Conservation (phyloP, 1,140 invertebrate genomes). For the Protaetia brevitarsis region DNA sequence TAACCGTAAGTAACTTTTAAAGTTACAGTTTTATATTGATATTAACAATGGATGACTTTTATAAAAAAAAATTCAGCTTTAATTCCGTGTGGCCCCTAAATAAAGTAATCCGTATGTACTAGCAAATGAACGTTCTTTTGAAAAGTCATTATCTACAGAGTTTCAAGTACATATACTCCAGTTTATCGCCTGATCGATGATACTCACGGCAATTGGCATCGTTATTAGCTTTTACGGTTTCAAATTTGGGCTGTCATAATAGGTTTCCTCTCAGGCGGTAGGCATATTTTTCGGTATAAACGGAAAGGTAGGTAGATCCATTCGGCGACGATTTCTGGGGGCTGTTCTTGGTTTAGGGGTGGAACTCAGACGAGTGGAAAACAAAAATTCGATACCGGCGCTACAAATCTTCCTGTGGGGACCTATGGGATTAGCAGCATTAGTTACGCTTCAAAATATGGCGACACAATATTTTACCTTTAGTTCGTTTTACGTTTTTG, state of each 20-base stretch:
- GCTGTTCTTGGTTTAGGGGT: constrained; percentile 7
- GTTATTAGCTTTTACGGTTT: not conserved
- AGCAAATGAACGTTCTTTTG: too few species aligned
- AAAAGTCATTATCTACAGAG: too few species aligned
- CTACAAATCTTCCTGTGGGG: constrained; percentile 15
- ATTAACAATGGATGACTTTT: too few species aligned
- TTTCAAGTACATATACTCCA: not conserved
- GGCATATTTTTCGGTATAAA: not conserved
- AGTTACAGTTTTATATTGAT: too few species aligned
- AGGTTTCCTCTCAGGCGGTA: not conserved
- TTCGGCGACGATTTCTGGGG: not conserved
- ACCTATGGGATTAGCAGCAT: constrained; percentile 25
- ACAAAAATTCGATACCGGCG: constrained; percentile 28
- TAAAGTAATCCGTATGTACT: too few species aligned
- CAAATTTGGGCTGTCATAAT: not conserved
- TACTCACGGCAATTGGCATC: not conserved
- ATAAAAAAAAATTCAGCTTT: too few species aligned
- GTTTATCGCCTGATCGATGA: not conserved
- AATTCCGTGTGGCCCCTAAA: too few species aligned
- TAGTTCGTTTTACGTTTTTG: not conserved
- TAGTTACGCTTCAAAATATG: constrained; percentile 27
- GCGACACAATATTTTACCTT: constrained; percentile 20
- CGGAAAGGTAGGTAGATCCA: not conserved
- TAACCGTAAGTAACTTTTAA: too few species aligned
- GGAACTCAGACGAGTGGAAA: constrained; percentile 27